Evolutionary conservation across 2,888 invertebrate genomes (phyloP).

Genomic region (Tenthredo mesomela): DNA sequence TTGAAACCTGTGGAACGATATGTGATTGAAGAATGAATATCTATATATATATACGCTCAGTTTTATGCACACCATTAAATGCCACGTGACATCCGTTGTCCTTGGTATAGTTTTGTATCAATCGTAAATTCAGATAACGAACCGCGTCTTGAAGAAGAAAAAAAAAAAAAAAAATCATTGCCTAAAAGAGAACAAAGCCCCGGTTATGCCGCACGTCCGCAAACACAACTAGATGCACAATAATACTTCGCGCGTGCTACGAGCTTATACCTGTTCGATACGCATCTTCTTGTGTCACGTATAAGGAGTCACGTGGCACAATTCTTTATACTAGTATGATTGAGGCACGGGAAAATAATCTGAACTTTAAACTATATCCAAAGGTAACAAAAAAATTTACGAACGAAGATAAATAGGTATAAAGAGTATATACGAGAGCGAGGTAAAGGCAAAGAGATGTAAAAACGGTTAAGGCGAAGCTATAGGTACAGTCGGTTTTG

Average conservation of each 20-base stretch:
- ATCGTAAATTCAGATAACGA: conserved; percentile 32
- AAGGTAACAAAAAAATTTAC: background rate
- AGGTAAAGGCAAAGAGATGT: background rate
- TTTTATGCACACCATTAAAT: background rate
- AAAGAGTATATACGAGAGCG: background rate
- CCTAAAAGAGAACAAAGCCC: conserved; percentile 26
- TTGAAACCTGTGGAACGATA: background rate
- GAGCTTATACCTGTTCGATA: conserved; percentile 14
- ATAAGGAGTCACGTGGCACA: background rate
- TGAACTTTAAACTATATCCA: background rate
- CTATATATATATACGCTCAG: background rate
- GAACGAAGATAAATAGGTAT: background rate
- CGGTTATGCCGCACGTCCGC: conserved; percentile 10
- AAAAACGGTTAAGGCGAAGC: background rate
- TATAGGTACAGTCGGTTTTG: background rate
- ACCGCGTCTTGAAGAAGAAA: background rate
- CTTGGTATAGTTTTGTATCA: conserved; percentile 6
- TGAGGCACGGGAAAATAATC: background rate
- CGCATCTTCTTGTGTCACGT: conserved; percentile 16
- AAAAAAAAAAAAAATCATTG: too few species aligned
- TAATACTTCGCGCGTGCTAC: conserved; percentile 24
- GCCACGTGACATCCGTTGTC: conserved; percentile 23
- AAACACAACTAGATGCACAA: conserved; percentile 27
- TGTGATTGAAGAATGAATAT: background rate
- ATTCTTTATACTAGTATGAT: background rate